Base-by-base conservation (phyloP, 2,797 vertebrate genomes). In the Tachyglossus aculeatus region DNA sequence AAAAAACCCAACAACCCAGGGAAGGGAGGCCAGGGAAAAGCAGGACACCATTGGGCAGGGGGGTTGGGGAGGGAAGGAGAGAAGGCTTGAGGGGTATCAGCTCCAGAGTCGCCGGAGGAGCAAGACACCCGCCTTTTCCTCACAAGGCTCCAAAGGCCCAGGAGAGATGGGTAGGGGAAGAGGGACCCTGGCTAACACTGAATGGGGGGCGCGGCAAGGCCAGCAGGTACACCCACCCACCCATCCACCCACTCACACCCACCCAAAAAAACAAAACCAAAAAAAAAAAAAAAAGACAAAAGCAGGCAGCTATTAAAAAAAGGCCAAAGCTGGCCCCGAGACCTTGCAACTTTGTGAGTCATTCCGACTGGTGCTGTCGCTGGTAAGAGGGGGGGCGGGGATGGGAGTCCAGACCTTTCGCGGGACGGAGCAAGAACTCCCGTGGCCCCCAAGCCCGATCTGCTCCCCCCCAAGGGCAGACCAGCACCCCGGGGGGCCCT, bases 191-290 rank as follows among this genome's bases (percentile, higher is more conserved):
- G 45, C 4, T 7, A 12, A 7, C 14, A 14, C 5, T 3, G 15
- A 18, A 27, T 16, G 24, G 24, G 15, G 15, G 34, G 47, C 36
- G 9, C 19, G 33, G 41, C 8, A 5, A 36, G 12, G 56, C 21
- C 19, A 13, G 37, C 22, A n/a, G 7, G 11, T 34, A 4, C 11
- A 55, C 33, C 39, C 11, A 16, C 69, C 93, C 92, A 90, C 44
- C 92, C 89, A 60, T 10, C 25, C 31, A 18, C 15, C 78, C 67
- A 1, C 84, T 72, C 4, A 93, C 88, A 21, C 94, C 94, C 11
- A 93, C 94, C 74, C 94, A 94, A 69, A 85, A 91, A 62, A 74
- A 80, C 1, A 29, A 34, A 31, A 50, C 14, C 1, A 92, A 76
- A 80, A 78, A 70, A 27, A 38, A 77, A 74, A 83, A 87, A 83